These are phyloP conservation scores for Odontamblyopus rebecca DNA, from an alignment of 2,797 vertebrate genomes.

Conservation along the genomic window DNA sequence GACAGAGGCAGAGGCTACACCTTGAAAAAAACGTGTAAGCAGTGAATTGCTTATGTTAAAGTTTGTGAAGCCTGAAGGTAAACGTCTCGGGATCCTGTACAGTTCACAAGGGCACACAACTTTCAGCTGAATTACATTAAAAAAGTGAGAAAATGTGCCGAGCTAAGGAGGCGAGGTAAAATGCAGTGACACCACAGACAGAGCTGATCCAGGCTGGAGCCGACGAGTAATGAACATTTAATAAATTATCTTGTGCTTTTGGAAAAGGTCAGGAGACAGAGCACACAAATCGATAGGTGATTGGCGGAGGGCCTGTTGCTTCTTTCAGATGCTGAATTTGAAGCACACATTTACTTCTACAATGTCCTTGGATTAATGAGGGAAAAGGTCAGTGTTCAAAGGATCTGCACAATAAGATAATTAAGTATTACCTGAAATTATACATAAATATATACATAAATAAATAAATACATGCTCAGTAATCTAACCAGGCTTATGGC, in stretches of 20 bases:
- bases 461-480: not conserved
- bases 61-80: conserved; percentile 22
- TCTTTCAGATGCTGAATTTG: conserved; percentile 9
- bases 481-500: not conserved
- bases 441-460: too few species aligned
- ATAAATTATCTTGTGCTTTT: conserved; percentile 57
- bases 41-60: conserved; percentile 18
- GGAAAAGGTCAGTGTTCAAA: not conserved
- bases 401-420: not conserved
- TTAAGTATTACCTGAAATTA: not conserved
- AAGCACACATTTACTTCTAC: not conserved
- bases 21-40: conserved; percentile 12
- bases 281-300: conserved; percentile 33
- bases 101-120: conserved; percentile 21
- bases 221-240: conserved; percentile 35
- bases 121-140: conserved; percentile 20
- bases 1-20: conserved; percentile 28
- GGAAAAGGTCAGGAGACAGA: conserved; percentile 35
- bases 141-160: conserved; percentile 26
- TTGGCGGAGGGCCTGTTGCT: conserved; percentile 15
- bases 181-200: conserved; percentile 33
- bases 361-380: not conserved
- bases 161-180: conserved; percentile 29
- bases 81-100: conserved; percentile 26
- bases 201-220: conserved; percentile 39